Percentiles rank a stretch among this genome's conserved stretches.
phyloP scores from a whole-genome alignment of 2,888 invertebrate genomes.

The Dysmachus trigonus region DNA sequence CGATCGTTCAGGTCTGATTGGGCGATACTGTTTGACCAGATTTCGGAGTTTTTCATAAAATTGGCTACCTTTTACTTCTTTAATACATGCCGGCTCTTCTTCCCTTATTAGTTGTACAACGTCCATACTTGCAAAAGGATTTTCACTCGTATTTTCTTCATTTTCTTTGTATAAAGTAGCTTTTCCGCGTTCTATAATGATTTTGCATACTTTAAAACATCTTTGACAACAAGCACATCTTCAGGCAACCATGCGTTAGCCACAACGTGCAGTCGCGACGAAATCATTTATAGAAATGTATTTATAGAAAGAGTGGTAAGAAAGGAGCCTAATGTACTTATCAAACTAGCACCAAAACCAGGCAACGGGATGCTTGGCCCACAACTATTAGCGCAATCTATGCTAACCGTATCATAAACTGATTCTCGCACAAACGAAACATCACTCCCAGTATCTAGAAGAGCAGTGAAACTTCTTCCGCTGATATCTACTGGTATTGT shows the following conservation, averaged over 20 bases:
- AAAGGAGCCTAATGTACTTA: no score
- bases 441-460: not conserved
- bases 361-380: not conserved
- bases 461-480: not conserved
- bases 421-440: not conserved
- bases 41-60: not conserved
- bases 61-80: constrained; percentile 25
- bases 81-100: constrained; percentile 7
- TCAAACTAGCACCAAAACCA: no score
- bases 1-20: not conserved
- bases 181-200: not conserved
- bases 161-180: not conserved
- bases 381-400: not conserved
- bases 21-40: not conserved
- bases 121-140: not conserved
- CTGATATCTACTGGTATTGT: no score
- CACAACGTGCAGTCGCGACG: not conserved
- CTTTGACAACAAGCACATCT: not conserved
- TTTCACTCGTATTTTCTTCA: no score
- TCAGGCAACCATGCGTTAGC: not conserved
- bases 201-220: not conserved
- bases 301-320: no score
- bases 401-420: not conserved
- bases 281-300: no score
- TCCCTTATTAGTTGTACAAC: not conserved